Evolutionary conservation across 30 jellyfish, hydroid and myxozoan species (phyloP).

Genomic region (Chironex yamaguchii): DNA sequence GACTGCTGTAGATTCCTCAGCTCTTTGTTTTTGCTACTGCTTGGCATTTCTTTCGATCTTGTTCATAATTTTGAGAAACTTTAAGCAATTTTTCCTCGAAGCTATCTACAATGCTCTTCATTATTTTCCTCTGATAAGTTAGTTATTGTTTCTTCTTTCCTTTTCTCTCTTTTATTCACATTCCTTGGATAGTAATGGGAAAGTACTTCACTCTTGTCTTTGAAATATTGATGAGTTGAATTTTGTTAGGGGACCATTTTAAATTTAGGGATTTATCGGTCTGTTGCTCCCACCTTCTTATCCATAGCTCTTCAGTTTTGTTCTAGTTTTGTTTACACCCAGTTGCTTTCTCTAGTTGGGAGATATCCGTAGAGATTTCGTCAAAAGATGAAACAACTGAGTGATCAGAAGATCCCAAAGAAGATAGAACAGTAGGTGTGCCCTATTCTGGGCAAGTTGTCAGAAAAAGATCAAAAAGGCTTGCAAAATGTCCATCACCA

Average conservation of each 20-base stretch:
- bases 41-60: neutral
- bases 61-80: neutral
- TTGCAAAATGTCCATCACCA: no score
- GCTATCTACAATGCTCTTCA: neutral
- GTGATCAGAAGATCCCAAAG: no score
- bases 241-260: neutral
- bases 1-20: neutral
- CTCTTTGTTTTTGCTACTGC: neutral
- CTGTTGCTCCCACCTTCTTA: no score
- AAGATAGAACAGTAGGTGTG: no score
- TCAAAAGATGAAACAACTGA: no score
- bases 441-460: no score
- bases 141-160: neutral
- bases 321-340: no score
- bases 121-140: neutral
- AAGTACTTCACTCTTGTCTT: neutral
- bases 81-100: neutral
- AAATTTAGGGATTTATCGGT: no score
- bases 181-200: neutral
- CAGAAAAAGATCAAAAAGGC: no score
- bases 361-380: no score
- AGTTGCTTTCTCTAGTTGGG: no score
- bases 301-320: no score
- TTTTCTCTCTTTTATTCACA: neutral
- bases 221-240: neutral